Evolutionary conservation across 2,888 invertebrate species (phyloP).

Genomic region (Spodoptera littoralis): DNA sequence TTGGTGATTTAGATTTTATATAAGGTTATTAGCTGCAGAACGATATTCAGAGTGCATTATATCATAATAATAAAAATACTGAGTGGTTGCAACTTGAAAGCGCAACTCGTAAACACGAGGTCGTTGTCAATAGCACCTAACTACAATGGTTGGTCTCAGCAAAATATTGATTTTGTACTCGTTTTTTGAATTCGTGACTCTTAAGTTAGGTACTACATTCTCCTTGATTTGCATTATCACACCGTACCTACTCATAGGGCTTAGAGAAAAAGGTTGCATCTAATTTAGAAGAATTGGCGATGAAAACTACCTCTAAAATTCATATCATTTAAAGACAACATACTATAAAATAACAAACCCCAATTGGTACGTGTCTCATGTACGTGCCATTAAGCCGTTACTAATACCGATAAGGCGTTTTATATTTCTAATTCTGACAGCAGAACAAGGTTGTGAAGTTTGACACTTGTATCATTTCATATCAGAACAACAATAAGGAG

Average conservation of each 20-base stretch:
- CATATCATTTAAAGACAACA: neutral
- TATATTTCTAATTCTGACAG: slow-evolving; percentile 56
- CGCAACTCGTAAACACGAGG: too few relatives aligned
- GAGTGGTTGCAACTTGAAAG: neutral
- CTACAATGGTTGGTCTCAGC: too few relatives aligned
- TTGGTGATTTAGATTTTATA: slow-evolving; percentile 17
- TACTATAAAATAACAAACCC: neutral
- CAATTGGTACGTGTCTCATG: slow-evolving; percentile 40
- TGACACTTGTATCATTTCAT: slow-evolving; percentile 24
- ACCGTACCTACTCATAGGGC: too few relatives aligned
- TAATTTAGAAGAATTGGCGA: too few relatives aligned
- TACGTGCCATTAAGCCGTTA: slow-evolving; percentile 55
- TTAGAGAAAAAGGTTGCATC: too few relatives aligned
- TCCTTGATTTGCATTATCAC: too few relatives aligned
- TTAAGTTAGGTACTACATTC: too few relatives aligned
- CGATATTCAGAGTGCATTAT: neutral
- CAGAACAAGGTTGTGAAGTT: slow-evolving; percentile 39
- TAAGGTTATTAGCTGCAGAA: slow-evolving; percentile 9
- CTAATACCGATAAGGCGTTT: slow-evolving; percentile 57
- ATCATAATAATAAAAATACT: neutral
- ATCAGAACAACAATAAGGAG: slow-evolving; percentile 43
- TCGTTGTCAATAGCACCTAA: too few relatives aligned
- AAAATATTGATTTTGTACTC: too few relatives aligned
- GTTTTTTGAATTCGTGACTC: too few relatives aligned
- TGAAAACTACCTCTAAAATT: too few relatives aligned